These are phyloP conservation scores for Craniophora ligustri DNA, from an alignment of 2,888 invertebrate species.

Conservation along the genomic window DNA sequence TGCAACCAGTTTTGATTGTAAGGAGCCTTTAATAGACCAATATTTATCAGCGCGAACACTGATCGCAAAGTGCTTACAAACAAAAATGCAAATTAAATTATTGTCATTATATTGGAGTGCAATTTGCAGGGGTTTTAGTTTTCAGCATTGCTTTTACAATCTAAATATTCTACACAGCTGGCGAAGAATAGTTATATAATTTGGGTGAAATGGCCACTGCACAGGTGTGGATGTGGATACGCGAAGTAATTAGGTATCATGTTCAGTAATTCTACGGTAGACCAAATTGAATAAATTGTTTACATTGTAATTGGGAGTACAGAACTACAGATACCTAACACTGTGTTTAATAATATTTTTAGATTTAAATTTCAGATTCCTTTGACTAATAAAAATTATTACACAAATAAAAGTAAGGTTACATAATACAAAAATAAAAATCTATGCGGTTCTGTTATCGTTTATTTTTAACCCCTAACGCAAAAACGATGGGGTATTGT, in stretches of 20 bases:
- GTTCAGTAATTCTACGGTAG: background rate
- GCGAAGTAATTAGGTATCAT: background rate
- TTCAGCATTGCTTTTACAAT: slow-evolving; percentile 13
- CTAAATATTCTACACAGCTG: background rate
- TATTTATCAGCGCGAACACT: too few relatives aligned
- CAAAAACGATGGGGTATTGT: too few relatives aligned
- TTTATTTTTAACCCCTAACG: too few relatives aligned
- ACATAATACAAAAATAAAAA: too few relatives aligned
- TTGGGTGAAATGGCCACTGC: slow-evolving; percentile 11
- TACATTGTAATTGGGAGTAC: background rate
- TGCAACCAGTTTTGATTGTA: too few relatives aligned
- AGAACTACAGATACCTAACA: background rate
- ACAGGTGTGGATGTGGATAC: slow-evolving; percentile 12
- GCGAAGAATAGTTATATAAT: too few relatives aligned
- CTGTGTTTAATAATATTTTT: too few relatives aligned
- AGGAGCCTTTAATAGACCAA: too few relatives aligned
- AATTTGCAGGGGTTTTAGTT: slow-evolving; percentile 12
- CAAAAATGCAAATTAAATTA: slow-evolving; percentile 4
- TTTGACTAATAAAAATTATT: too few relatives aligned
- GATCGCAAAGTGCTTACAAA: background rate
- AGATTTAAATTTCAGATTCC: too few relatives aligned
- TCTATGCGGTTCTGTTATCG: too few relatives aligned
- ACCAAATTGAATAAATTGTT: background rate
- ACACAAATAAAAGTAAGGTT: too few relatives aligned
- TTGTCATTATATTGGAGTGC: slow-evolving; percentile 6